Conservation (phyloP, 2,797 vertebrate genomes). For the Oreonectes daqikongensis region DNA sequence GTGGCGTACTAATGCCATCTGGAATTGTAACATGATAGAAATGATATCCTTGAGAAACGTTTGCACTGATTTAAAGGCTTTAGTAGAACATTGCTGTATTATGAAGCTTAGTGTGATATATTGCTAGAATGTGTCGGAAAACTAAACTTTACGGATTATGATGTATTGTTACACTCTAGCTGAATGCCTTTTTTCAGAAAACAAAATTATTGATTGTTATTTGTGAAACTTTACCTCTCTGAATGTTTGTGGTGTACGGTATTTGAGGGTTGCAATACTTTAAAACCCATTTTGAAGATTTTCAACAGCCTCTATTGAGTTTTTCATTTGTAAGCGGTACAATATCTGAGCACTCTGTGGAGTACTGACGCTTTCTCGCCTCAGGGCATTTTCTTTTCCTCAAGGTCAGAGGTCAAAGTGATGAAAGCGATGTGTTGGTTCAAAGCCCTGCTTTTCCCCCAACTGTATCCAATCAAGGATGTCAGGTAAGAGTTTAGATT, state of each 20-base stretch:
- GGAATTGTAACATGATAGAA: constrained; percentile 50
- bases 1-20: constrained; percentile 22
- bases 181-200: background rate
- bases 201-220: background rate
- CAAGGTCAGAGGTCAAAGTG: constrained; percentile 68
- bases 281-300: background rate
- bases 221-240: background rate
- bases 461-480: constrained; percentile 69
- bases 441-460: constrained; percentile 77
- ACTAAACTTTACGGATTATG: constrained; percentile 24
- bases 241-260: background rate
- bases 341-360: constrained; percentile 32
- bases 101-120: constrained; percentile 37
- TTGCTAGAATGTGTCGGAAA: background rate
- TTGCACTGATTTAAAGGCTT: constrained; percentile 36
- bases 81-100: constrained; percentile 20
- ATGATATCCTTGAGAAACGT: constrained; percentile 22
- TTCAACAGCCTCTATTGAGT: background rate
- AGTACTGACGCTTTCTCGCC: constrained; percentile 52
- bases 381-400: constrained; percentile 86
- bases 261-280: background rate
- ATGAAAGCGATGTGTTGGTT: constrained; percentile 67
- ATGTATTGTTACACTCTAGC: constrained; percentile 23
- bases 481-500: constrained; percentile 75
- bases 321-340: background rate